Conservation (phyloP, 2,113 vertebrate species). For the Brachirus orientalis region DNA sequence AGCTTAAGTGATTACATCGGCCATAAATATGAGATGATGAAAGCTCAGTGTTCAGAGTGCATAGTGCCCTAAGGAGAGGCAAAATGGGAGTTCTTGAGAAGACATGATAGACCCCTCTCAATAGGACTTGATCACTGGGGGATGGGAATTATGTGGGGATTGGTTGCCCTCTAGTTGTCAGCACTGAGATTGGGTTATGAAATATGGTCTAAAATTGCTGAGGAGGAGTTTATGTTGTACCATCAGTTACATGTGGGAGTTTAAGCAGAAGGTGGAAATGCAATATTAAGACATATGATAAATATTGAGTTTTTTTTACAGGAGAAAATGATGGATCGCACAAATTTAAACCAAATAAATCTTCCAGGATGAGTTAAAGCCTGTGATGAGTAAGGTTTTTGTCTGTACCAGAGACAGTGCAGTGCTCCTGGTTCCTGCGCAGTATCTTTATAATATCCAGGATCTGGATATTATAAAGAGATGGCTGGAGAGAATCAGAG, state of each 20-base stretch:
- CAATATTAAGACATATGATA: not conserved
- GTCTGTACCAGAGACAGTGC: not conserved
- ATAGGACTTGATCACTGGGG: constrained; percentile 35
- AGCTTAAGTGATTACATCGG: constrained; percentile 75
- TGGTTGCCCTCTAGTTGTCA: constrained; percentile 86
- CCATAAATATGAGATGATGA: constrained; percentile 75
- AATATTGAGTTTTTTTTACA: constrained; percentile 7
- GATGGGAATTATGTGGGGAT: constrained; percentile 68
- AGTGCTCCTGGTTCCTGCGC: not conserved
- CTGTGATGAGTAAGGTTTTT: not conserved
- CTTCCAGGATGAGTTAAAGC: not conserved
- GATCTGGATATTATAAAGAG: constrained; percentile 5
- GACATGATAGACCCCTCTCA: constrained; percentile 58
- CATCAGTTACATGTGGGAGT: constrained; percentile 17
- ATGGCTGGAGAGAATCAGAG: constrained; percentile 30
- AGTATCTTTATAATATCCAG: constrained; percentile 5
- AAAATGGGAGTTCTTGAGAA: constrained; percentile 53
- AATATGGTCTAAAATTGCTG: constrained; percentile 37
- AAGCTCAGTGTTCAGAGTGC: constrained; percentile 55
- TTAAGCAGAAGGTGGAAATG: constrained; percentile 21
- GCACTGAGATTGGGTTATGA: constrained; percentile 59
- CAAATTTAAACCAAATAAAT: constrained; percentile 6
- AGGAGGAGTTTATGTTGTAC: constrained; percentile 10
- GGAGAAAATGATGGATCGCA: constrained; percentile 10
- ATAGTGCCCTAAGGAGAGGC: constrained; percentile 48